phyloP scores from a whole-genome alignment of 2,113 vertebrate genomes.

The Nibea albiflora region DNA sequence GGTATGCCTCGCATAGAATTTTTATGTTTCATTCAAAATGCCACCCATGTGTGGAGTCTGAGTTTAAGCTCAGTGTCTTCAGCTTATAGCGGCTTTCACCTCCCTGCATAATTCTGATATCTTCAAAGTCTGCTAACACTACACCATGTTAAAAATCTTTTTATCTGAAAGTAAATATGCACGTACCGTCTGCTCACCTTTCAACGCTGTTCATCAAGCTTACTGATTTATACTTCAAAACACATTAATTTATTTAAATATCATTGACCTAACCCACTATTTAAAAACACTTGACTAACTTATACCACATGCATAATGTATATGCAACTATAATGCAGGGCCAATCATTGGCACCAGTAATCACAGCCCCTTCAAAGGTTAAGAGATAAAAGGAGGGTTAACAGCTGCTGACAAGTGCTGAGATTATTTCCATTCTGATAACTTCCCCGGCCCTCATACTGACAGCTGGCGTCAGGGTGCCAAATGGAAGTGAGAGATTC shows the following conservation, averaged over 20 bases:
- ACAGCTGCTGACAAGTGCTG: slow-evolving; percentile 77
- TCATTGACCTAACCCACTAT: not conserved
- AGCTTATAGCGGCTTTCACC: not conserved
- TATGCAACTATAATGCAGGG: not conserved
- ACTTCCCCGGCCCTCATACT: slow-evolving; percentile 48
- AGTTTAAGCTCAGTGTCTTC: not conserved
- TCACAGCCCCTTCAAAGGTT: slow-evolving; percentile 68
- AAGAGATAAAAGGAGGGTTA: slow-evolving; percentile 79
- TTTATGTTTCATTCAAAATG: slow-evolving; percentile 32
- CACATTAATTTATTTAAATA: not conserved
- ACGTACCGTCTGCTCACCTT: not conserved
- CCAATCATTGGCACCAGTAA: slow-evolving; percentile 22
- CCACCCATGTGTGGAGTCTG: not conserved
- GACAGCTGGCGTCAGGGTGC: slow-evolving; percentile 70
- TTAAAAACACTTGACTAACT: not conserved
- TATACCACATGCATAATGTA: not conserved
- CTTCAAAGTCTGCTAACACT: not conserved
- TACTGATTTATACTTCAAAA: not conserved
- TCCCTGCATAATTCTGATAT: not conserved
- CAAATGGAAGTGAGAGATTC: slow-evolving; percentile 76
- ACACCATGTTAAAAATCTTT: not conserved
- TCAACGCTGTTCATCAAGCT: not conserved
- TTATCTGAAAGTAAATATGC: not conserved
- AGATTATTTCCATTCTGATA: slow-evolving; percentile 80
- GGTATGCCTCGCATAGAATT: slow-evolving; percentile 20